Evolutionary conservation across 92 coral and sea anemone species (phyloP), one percentile per base, ranked within the genome.

Genomic region (Palythoa heliodiscus): DNA sequence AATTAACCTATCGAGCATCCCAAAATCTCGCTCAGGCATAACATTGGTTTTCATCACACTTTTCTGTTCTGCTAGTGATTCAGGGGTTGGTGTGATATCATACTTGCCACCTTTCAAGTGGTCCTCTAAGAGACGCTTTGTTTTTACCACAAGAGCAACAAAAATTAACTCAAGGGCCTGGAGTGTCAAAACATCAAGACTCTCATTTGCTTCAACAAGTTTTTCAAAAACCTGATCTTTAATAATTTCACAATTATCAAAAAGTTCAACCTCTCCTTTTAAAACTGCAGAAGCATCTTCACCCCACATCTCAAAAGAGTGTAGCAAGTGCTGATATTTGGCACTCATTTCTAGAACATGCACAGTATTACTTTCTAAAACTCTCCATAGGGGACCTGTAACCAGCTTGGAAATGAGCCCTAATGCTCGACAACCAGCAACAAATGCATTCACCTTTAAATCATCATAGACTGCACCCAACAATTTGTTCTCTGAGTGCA

Each of bases 251-350:
- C 78, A 80, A 43, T 75, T 61, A 75, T 76, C 74, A 50, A 86
- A 86, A 71, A 77, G 67, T 61, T 73, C 48, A 76, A 73, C 57
- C 17, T 75, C 88, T 76, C 88, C 83, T 23, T 86, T 82, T 53
- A 86, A 74, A 48, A 86, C 75, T 48, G 67, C 83, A 43, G 88
- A 76, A 23, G 88, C 70, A 86, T 86, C 88, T 24, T 50, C 24
- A 50, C 84, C 81, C 88, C 88, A 86, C 24, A 47, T 80, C 64
- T 86, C 84, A 29, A 86, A 86, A 82, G 50, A 86, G 53, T 86
- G 75, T n/a, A 76, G 84, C 83, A 86, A 66, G 71, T 74, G 57
- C 84, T 77, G 79, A 80, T 76, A 86, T 47, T 86, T 72, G 67
- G 75, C 76, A 76, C 71, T 77, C 58, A 86, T 72, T 20, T 86